Evolutionary conservation across 1,140 invertebrate species (phyloP).

Genomic region (Neodiprion virginianus): DNA sequence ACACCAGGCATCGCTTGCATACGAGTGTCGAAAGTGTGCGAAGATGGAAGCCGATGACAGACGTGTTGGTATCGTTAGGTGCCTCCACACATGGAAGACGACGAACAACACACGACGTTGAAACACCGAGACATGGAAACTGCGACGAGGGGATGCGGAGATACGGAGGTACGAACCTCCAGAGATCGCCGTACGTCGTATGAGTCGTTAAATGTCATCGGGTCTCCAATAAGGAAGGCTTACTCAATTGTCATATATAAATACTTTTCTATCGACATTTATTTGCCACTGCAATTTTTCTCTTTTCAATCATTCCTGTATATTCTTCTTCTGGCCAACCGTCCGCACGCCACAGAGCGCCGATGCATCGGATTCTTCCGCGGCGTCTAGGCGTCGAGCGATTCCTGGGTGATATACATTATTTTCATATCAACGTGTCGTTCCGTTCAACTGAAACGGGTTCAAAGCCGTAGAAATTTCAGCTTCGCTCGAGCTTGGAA

Average conservation of each 20-base stretch:
- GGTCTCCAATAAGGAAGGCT: constrained; percentile 1
- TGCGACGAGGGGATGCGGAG: constrained; percentile 4
- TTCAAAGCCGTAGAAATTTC: no score
- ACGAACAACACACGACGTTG: neutral
- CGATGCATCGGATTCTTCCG: no score
- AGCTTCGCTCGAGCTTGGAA: no score
- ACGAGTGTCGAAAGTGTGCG: neutral
- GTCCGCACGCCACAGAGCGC: no score
- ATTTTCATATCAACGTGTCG: no score
- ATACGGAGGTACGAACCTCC: neutral
- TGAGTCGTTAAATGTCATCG: neutral
- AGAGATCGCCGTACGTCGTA: neutral
- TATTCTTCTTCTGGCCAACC: no score
- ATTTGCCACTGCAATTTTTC: neutral
- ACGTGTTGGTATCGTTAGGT: neutral
- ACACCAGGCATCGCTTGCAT: neutral
- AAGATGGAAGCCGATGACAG: neutral
- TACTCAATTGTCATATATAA: constrained; percentile 5
- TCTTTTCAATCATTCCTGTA: neutral
- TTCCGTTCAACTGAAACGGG: no score
- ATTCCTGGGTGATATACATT: no score
- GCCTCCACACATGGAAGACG: neutral
- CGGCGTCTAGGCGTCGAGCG: no score
- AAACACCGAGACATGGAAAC: neutral
- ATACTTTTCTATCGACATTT: neutral